A percentile compares a stretch with the other conserved stretches of the same genome.
Conservation (phyloP, 30 jellyfish, hydroid and myxozoan species). For the Aurelia coerulea region DNA sequence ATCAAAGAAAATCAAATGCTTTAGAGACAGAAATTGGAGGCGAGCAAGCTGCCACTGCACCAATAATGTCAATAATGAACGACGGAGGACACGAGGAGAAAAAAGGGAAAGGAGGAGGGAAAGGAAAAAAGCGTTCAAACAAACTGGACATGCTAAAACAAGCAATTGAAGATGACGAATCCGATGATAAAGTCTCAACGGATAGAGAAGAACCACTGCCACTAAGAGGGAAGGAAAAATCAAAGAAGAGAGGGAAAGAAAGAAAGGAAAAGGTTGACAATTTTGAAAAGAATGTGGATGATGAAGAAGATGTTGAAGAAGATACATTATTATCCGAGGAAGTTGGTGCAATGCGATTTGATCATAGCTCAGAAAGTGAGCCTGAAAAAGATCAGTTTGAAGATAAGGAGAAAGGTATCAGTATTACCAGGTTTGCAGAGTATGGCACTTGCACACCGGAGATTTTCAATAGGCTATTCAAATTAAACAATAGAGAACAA, state of each 20-base stretch:
- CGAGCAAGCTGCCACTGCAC: not conserved
- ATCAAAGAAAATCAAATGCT: conserved; percentile 4
- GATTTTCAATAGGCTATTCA: too few relatives aligned
- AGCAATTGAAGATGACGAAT: conserved; percentile 79
- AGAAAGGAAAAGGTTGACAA: conserved; percentile 13
- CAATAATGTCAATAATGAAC: not conserved
- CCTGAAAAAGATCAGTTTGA: conserved; percentile 41
- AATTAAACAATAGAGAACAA: too few relatives aligned
- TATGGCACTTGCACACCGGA: too few relatives aligned
- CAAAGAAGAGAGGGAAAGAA: conserved; percentile 18
- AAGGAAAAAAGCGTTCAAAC: conserved; percentile 56
- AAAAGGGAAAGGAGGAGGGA: not conserved
- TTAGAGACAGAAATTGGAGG: not conserved
- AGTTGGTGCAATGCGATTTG: conserved; percentile 18
- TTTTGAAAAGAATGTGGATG: conserved; percentile 22
- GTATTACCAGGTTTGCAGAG: too few relatives aligned
- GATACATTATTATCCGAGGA: conserved; percentile 5
- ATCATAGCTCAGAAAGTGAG: conserved; percentile 54
- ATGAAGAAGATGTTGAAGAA: too few relatives aligned
- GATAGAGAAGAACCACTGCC: not conserved
- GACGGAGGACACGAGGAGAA: conserved; percentile 1
- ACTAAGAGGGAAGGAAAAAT: not conserved
- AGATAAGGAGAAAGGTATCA: conserved; percentile 27
- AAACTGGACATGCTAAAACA: conserved; percentile 77
- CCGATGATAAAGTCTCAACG: conserved; percentile 18